A percentile compares a stretch with the other conserved stretches of the same genome.
Conservation (phyloP, 1,140 invertebrate genomes). For the Anthonomus grandis region DNA sequence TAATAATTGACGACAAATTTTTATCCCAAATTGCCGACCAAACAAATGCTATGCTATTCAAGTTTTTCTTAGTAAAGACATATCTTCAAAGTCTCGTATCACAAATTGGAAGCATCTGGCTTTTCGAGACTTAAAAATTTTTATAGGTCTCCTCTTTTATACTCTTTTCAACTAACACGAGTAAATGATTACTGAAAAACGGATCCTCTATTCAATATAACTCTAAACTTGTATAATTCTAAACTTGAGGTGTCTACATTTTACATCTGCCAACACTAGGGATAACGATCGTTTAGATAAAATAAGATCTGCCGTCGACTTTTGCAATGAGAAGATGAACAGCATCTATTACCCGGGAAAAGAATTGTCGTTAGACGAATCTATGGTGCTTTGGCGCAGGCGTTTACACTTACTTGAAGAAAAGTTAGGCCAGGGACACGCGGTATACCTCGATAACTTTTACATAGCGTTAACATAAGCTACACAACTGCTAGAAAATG, state of each 20-base stretch:
- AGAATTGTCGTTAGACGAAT: constrained; percentile 21
- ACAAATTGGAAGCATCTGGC: no score
- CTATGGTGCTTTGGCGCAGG: no score
- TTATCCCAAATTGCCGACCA: constrained; percentile 13
- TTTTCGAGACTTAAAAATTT: constrained; percentile 17
- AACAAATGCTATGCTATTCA: constrained; percentile 15
- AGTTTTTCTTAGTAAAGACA: constrained; percentile 18
- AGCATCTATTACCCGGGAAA: constrained; percentile 18
- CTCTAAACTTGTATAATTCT: no score
- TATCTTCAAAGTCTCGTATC: constrained; percentile 23
- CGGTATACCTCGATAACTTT: no score
- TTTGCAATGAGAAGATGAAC: constrained; percentile 18
- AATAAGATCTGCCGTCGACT: constrained; percentile 15
- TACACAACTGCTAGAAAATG: no score
- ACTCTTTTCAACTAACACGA: constrained; percentile 10
- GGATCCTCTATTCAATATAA: constrained; percentile 19
- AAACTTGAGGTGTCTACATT: constrained; percentile 12
- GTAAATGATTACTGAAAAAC: constrained; percentile 20
- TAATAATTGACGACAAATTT: constrained; percentile 13
- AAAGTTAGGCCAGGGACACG: no score
- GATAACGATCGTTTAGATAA: constrained; percentile 10
- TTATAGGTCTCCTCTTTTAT: constrained; percentile 18
- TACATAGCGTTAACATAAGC: no score
- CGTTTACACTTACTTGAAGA: no score
- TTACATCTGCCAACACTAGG: constrained; percentile 11